Percentiles rank a stretch among this genome's conserved stretches.
Conservation (phyloP, 2,888 invertebrate genomes). For the Antitype chi region DNA sequence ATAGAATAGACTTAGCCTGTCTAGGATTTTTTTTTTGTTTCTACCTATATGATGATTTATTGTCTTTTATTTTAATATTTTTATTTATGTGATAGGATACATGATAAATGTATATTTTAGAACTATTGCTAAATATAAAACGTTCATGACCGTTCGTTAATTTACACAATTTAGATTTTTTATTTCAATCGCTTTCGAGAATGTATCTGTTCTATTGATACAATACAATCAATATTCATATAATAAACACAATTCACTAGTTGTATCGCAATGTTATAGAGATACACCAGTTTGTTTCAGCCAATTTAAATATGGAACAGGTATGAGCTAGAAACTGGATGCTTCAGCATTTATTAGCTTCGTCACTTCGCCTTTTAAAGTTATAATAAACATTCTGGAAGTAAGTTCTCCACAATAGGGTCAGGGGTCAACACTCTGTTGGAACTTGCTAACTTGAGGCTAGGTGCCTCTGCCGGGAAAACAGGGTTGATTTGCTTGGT, state of each 20-base stretch:
- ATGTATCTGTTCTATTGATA: background rate
- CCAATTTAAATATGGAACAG: slow-evolving; percentile 16
- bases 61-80: background rate
- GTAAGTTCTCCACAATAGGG: slow-evolving; percentile 13
- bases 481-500: background rate
- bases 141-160: too few species aligned
- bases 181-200: background rate
- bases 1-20: background rate
- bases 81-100: background rate
- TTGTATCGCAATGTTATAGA: background rate
- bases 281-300: background rate
- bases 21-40: background rate
- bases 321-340: background rate
- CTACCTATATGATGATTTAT: background rate
- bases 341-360: slow-evolving; percentile 34
- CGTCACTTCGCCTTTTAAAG: slow-evolving; percentile 9
- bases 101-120: background rate
- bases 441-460: slow-evolving; percentile 20
- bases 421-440: slow-evolving; percentile 7
- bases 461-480: background rate
- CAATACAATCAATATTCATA: background rate
- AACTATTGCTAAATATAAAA: background rate
- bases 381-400: slow-evolving; percentile 24
- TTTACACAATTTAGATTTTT: background rate
- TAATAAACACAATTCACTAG: background rate